Base-by-base conservation (phyloP, 1,140 invertebrate species). In the Yoshiicerus persimilis region DNA sequence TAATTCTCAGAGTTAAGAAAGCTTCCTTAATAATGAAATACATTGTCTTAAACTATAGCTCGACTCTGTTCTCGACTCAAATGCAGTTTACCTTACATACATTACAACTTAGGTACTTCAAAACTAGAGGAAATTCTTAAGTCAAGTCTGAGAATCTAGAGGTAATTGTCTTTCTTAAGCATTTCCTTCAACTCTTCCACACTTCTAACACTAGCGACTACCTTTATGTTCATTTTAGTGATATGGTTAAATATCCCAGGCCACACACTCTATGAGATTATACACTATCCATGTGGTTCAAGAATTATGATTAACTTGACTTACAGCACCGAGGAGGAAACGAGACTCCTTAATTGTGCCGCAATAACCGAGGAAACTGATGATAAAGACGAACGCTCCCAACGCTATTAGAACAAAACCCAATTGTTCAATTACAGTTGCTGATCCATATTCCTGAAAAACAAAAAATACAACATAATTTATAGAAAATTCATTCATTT, bases 311-410 rank as follows among this genome's bases (percentile, higher is more conserved):
- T 80, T 36, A 80, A 36, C 34, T 84, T 84, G 47, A 84, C 83
- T 84, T 84, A 84, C 96, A 91, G 95, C 93, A 38, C 95, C 95
- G 10, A 97, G 94, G 91, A 97, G 94, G 92, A 96, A 96, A 90
- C 95, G 94, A 86, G 95, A 97, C 92, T 97, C 96, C 92, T 96
- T 94, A 91, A 97, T 94, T 11, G 97, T 96, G 56, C 97, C 97
- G 92, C 97, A 97, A 38, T 90, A 97, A 39, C 97, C 97, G 47
- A 97, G 92, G 93, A 97, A 97, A 86, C 96, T 96, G 89, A 97
- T 94, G 85, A 97, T 93, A 92, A 97, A 97, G 91, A 97, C 95
- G 89, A 96, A 93, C 30, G 95, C 94, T 75, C 97, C 96, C 85
- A 95, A 94, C n/a, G 94, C 94, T 88, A 97, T 96, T 62, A 97